Conservation (phyloP, 2,888 invertebrate species). For the Pycnomerus fuliginosus region DNA sequence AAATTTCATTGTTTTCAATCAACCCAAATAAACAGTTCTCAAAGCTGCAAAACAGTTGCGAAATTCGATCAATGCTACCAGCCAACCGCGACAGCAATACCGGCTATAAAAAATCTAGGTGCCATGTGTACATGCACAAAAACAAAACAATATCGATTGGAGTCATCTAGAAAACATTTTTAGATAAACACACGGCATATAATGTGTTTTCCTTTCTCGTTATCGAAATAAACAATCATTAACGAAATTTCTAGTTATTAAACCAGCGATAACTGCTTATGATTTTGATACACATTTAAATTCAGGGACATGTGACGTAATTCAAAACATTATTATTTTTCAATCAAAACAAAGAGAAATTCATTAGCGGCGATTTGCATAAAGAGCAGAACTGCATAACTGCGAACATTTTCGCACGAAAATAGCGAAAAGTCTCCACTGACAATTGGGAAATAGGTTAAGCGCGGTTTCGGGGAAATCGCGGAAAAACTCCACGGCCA, state of each 20-base stretch:
- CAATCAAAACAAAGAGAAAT: conserved; percentile 6
- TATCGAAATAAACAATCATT: conserved; percentile 3
- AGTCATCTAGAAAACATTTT: not conserved
- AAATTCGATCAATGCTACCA: too few species aligned
- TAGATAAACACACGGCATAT: not conserved
- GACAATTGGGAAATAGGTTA: not conserved
- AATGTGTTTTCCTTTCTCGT: not conserved
- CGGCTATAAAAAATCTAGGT: too few species aligned
- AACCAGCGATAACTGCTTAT: not conserved
- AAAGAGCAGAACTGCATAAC: not conserved
- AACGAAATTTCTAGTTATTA: not conserved
- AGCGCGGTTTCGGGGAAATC: not conserved
- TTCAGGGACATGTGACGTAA: conserved; percentile 11
- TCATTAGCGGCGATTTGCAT: not conserved
- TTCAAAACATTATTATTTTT: conserved; percentile 1
- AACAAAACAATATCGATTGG: not conserved
- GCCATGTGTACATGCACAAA: not conserved
- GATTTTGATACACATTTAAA: conserved; percentile 4
- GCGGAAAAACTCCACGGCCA: not conserved
- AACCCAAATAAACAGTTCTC: too few species aligned
- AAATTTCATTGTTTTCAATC: too few species aligned
- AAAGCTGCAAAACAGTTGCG: too few species aligned
- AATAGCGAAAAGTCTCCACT: not conserved
- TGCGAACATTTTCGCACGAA: not conserved
- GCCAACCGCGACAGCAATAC: too few species aligned